phyloP scores from a whole-genome alignment of 2,888 invertebrate genomes.

The Patella depressa region DNA sequence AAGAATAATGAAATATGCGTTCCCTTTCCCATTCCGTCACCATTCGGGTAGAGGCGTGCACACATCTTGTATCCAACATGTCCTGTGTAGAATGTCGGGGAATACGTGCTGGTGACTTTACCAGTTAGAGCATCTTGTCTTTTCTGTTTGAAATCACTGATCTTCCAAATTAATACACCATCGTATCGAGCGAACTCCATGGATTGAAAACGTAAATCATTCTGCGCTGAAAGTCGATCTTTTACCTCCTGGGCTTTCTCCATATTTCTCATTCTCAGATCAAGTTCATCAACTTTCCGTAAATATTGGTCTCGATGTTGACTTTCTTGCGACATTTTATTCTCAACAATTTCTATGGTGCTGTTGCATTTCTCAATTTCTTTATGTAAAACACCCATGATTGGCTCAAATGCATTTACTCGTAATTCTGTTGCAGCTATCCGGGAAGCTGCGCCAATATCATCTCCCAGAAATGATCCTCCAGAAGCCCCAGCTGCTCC shows the following conservation, averaged over 20 bases:
- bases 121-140: conserved; percentile 61
- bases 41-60: conserved; percentile 64
- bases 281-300: conserved; percentile 35
- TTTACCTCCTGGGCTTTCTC: conserved; percentile 47
- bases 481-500: conserved; percentile 16
- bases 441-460: neutral
- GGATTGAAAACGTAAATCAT: conserved; percentile 53
- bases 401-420: conserved; percentile 50
- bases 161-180: conserved; percentile 68
- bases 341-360: conserved; percentile 48
- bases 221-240: conserved; percentile 50
- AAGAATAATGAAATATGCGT: conserved; percentile 69
- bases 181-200: conserved; percentile 62
- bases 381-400: conserved; percentile 55
- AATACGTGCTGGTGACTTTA: conserved; percentile 61
- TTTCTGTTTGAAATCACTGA: conserved; percentile 58
- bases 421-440: conserved; percentile 34
- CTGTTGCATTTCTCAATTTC: conserved; percentile 57
- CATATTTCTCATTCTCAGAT: conserved; percentile 40
- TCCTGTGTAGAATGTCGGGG: conserved; percentile 66
- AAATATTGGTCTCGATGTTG: neutral
- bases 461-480: neutral
- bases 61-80: conserved; percentile 67
- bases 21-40: conserved; percentile 68
- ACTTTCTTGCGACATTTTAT: conserved; percentile 20